A percentile compares a stretch with the other conserved stretches of the same genome.
Conservation (phyloP, 2,888 invertebrate species). For the Mycalesis mineus region DNA sequence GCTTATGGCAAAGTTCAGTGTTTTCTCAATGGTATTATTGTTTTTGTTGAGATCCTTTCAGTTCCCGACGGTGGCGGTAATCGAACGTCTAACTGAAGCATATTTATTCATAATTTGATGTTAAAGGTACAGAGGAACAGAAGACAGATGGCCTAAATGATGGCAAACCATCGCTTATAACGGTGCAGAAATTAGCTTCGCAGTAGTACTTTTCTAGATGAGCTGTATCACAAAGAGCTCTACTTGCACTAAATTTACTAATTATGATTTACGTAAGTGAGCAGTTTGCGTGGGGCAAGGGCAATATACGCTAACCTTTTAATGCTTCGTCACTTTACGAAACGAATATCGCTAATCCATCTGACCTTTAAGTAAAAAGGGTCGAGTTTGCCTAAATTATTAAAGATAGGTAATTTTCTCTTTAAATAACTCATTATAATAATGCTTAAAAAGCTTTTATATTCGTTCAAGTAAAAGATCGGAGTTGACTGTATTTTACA, state of each 20-base stretch:
- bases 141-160: too few species aligned
- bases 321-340: constrained; percentile 6
- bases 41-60: too few species aligned
- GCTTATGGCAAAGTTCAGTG: too few species aligned
- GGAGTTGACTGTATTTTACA: not conserved
- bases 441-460: not conserved
- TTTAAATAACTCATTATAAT: not conserved
- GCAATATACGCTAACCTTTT: constrained; percentile 5
- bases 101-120: too few species aligned
- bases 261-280: not conserved
- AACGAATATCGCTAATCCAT: constrained; percentile 9
- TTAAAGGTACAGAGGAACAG: too few species aligned
- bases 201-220: too few species aligned
- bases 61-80: too few species aligned
- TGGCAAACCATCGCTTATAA: too few species aligned
- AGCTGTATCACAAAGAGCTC: too few species aligned
- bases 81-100: too few species aligned
- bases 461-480: not conserved
- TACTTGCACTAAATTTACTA: not conserved
- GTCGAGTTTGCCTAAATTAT: not conserved
- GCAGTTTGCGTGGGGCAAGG: constrained; percentile 8
- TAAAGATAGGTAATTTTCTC: not conserved
- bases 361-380: constrained; percentile 17
- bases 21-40: too few species aligned
- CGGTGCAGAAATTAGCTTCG: too few species aligned